Evolutionary conservation across 2,113 vertebrate genomes (phyloP), one percentile per base, ranked within the genome.

Genomic region (Trichomycterus rosablanca): DNA sequence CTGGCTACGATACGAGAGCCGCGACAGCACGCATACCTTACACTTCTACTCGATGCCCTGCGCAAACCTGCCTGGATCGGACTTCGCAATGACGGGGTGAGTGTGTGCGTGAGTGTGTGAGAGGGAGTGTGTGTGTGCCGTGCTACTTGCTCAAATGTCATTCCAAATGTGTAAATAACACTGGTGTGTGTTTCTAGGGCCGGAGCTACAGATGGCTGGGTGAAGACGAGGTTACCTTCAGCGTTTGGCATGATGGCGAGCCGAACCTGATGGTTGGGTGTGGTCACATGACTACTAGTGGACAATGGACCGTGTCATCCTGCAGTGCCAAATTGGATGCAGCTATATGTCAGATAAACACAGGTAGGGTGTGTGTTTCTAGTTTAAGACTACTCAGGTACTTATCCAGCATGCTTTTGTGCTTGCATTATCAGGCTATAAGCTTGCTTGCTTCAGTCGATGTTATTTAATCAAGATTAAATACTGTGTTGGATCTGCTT

Each of bases 1-100:
- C 79, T 99, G 74, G 90, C 81, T 12, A 78, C 34, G 0, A 85
- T 97, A 49, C 80, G 61, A 0, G 85, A 89, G 32, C 92, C 96
- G 7, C 92, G 84, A 73, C 92, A 93, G 65, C 94, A 98, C 64
- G 89, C 91, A 4, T 93, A 90, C 84, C 89, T 98, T 63, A 95
- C 83, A 0, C 89, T 95, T 80, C 87, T 94, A 0, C 20, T 92
- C 34, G 87, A 81, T 65, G 82, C 80, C 44, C 79, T 93, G 73
- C 89, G 0, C n/a, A 77, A 67, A 0, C 88, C 92, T 0, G 89
- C 95, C 55, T 99, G 96, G 96, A 89, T 97, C 0, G 90, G 88
- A 0, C 84, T 98, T 73, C 84, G 89, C 76, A 94, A 90, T 4
- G 78, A 87, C 0, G 91, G 92, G 85, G 96, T 99, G 75, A 88